Percentiles rank a stretch among this genome's conserved stretches.
phyloP scores from a whole-genome alignment of 2,113 vertebrate species.

The Lamprologus tigripictilis region DNA sequence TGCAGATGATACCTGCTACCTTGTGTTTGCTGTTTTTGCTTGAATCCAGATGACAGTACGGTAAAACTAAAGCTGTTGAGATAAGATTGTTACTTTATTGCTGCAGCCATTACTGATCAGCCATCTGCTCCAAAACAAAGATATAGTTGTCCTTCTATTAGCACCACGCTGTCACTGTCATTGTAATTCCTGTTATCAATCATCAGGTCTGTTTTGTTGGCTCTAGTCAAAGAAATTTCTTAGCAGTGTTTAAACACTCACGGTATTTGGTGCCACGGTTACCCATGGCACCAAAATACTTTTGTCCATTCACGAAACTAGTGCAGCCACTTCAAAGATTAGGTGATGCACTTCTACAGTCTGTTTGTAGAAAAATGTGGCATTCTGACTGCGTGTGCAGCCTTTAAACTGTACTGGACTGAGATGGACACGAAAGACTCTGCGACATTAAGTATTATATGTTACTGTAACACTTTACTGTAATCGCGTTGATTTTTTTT shows the following conservation, averaged over 20 bases:
- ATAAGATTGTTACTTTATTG: not conserved
- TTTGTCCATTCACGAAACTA: not conserved
- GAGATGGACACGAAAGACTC: not conserved
- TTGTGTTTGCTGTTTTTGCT: not conserved
- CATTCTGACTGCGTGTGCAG: not conserved
- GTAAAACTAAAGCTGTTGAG: not conserved
- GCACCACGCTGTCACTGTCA: not conserved
- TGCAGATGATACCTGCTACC: not conserved
- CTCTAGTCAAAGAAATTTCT: not conserved
- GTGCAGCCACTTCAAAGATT: not conserved
- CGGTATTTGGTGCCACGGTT: not conserved
- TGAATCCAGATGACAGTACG: not conserved
- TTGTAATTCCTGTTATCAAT: not conserved
- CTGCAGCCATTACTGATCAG: not conserved
- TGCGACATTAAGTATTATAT: not conserved
- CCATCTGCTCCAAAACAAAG: not conserved
- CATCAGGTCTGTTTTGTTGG: not conserved
- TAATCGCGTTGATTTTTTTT: accelerated
- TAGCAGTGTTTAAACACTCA: not conserved
- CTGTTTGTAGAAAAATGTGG: not conserved
- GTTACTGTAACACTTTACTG: not conserved
- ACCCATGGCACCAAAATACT: not conserved
- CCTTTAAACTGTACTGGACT: not conserved
- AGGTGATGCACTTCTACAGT: not conserved
- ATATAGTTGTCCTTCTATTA: not conserved